A percentile compares a stretch with the other conserved stretches of the same genome.
These are phyloP conservation scores for Andrena minutula DNA, from an alignment of 2,888 invertebrate species.

Conservation along the genomic window DNA sequence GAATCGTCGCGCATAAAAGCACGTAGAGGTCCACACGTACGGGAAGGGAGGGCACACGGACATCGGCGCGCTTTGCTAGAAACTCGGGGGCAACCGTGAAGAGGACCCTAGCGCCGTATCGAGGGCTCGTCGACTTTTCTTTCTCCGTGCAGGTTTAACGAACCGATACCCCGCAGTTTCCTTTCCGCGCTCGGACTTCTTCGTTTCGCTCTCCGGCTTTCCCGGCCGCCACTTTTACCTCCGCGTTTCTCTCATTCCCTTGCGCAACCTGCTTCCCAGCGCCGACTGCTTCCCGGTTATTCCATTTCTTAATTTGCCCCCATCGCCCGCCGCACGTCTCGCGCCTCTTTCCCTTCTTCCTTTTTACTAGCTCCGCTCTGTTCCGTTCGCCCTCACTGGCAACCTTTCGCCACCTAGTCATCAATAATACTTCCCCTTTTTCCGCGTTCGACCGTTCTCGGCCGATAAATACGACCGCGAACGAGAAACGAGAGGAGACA, in stretches of 20 bases:
- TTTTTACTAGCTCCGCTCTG: not conserved
- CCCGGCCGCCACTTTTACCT: slow-evolving; percentile 26
- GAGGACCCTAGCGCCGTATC: slow-evolving; percentile 45
- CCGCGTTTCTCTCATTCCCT: slow-evolving; percentile 52
- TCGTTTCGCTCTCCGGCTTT: slow-evolving; percentile 28
- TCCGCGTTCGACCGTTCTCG: slow-evolving; percentile 4
- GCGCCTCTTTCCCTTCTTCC: slow-evolving; percentile 20
- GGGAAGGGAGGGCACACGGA: not conserved
- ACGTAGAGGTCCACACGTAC: slow-evolving; percentile 11
- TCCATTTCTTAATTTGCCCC: slow-evolving; percentile 67
- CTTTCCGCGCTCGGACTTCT: slow-evolving; percentile 58
- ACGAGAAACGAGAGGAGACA: slow-evolving; percentile 1
- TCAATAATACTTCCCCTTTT: not conserved
- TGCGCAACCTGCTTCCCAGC: slow-evolving; percentile 33
- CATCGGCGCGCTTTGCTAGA: slow-evolving; percentile 7
- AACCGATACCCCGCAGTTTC: slow-evolving; percentile 75
- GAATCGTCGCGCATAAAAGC: slow-evolving; percentile 25
- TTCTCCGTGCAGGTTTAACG: slow-evolving; percentile 74
- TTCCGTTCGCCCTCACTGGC: not conserved
- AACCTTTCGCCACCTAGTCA: slow-evolving; percentile 8
- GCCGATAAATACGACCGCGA: slow-evolving; percentile 2
- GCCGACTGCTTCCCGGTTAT: slow-evolving; percentile 48
- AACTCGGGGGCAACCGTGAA: slow-evolving; percentile 20
- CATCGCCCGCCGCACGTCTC: slow-evolving; percentile 14
- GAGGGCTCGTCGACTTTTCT: slow-evolving; percentile 66